These are phyloP conservation scores for Esox lucius DNA, from an alignment of 2,797 vertebrate species.

Conservation along the genomic window DNA sequence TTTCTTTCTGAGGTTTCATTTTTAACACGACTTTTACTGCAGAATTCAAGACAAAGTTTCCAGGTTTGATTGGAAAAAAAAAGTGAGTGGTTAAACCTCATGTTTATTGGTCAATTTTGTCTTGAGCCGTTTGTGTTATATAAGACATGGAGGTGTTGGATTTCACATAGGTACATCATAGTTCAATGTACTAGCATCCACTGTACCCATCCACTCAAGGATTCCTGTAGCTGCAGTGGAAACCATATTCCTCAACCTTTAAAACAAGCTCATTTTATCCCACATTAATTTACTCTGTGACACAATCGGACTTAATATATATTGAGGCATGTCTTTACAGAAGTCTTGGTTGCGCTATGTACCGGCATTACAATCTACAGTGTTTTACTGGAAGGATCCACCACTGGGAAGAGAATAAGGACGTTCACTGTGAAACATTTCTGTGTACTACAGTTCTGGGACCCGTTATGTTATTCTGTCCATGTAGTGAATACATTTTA, in stretches of 20 bases:
- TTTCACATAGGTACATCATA: conserved; percentile 34
- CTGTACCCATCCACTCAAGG: conserved; percentile 22
- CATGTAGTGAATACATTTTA: too few relatives aligned
- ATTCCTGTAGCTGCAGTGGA: conserved; percentile 45
- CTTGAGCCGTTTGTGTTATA: conserved; percentile 27
- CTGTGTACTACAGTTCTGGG: too few relatives aligned
- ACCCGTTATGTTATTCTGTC: too few relatives aligned
- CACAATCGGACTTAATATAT: conserved; percentile 20
- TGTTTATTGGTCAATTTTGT: conserved; percentile 40
- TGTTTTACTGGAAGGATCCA: too few relatives aligned
- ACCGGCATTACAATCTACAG: conserved; percentile 29
- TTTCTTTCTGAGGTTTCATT: too few relatives aligned
- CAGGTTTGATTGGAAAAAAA: neutral
- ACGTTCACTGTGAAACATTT: neutral
- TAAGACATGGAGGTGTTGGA: conserved; percentile 36
- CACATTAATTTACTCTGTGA: conserved; percentile 15
- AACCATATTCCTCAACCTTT: conserved; percentile 35
- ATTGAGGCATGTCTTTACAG: conserved; percentile 15
- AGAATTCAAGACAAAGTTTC: neutral
- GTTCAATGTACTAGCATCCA: conserved; percentile 15
- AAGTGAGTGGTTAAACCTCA: conserved; percentile 7
- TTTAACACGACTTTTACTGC: too few relatives aligned
- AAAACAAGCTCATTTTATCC: conserved; percentile 20
- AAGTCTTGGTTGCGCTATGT: too few relatives aligned
- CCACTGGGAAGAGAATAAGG: neutral